Percentiles rank a stretch among this genome's conserved stretches.
Evolutionary conservation across 2,797 vertebrate species (phyloP).

Genomic region (Poeciliopsis infans): DNA sequence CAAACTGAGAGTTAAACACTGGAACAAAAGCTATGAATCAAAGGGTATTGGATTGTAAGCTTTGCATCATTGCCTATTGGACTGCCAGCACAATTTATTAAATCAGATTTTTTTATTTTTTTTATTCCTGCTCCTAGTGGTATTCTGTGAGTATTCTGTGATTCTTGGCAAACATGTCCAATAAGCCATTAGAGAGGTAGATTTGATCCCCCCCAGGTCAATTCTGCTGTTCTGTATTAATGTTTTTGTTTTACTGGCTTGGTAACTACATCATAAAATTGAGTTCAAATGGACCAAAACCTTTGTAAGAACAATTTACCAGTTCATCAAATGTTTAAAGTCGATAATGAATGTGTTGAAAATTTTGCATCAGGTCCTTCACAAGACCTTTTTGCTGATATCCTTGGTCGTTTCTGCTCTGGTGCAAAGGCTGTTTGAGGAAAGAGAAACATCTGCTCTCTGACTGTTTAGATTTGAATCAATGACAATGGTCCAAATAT

Average conservation of each 20-base stretch:
- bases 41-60: conserved; percentile 65
- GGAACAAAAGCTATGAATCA: conserved; percentile 61
- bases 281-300: conserved; percentile 10
- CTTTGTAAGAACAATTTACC: conserved; percentile 18
- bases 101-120: conserved; percentile 45
- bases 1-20: conserved; percentile 51
- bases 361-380: conserved; percentile 20
- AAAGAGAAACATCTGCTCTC: not conserved
- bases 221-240: conserved; percentile 23
- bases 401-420: conserved; percentile 39
- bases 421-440: conserved; percentile 22
- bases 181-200: conserved; percentile 43
- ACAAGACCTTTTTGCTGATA: conserved; percentile 42
- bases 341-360: conserved; percentile 17
- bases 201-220: conserved; percentile 36
- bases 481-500: too few relatives aligned
- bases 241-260: conserved; percentile 28
- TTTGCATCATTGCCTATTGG: conserved; percentile 64
- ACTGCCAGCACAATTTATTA: conserved; percentile 55
- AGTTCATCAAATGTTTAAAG: conserved; percentile 16
- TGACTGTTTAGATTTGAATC: too few relatives aligned
- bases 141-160: conserved; percentile 30
- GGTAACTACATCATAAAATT: conserved; percentile 21
- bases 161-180: conserved; percentile 45
- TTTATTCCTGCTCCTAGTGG: conserved; percentile 28